These are phyloP conservation scores for Cryptoblepharus egeriae DNA, from an alignment of 2,797 vertebrate species.

Conservation along the genomic window DNA sequence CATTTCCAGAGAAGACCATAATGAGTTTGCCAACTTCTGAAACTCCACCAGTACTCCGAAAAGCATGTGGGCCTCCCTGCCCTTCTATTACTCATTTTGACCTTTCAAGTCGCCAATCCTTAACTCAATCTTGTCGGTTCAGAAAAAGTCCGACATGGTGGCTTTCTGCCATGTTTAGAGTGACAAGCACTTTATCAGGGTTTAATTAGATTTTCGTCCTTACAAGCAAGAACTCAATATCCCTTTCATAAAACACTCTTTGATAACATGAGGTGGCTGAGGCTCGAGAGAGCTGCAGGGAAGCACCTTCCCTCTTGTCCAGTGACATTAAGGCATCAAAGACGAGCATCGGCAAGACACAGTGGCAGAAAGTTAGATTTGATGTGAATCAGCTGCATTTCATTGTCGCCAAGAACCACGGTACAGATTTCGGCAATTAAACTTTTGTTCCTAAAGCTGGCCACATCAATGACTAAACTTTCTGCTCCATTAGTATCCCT, in stretches of 20 bases:
- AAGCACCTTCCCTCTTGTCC: slow-evolving; percentile 26
- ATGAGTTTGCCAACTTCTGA: slow-evolving; percentile 33
- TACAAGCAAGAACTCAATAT: slow-evolving; percentile 25
- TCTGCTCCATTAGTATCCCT: slow-evolving; percentile 45
- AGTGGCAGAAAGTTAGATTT: slow-evolving; percentile 35
- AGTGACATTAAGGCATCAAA: slow-evolving; percentile 37
- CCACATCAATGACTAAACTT: slow-evolving; percentile 32
- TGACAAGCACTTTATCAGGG: slow-evolving; percentile 50
- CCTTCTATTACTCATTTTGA: slow-evolving; percentile 31
- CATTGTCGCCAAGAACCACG: slow-evolving; percentile 49
- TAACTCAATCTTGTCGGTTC: slow-evolving; percentile 48
- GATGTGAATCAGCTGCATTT: slow-evolving; percentile 54
- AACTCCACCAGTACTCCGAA: slow-evolving; percentile 15
- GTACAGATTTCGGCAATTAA: slow-evolving; percentile 46
- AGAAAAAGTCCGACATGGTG: slow-evolving; percentile 33
- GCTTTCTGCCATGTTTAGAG: slow-evolving; percentile 32
- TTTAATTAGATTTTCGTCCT: slow-evolving; percentile 65
- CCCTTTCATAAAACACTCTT: slow-evolving; percentile 43
- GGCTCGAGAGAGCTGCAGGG: slow-evolving; percentile 14
- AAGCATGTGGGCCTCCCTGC: slow-evolving; percentile 29
- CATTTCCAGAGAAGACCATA: slow-evolving; percentile 31
- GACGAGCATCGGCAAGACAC: slow-evolving; percentile 26
- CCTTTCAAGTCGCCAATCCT: slow-evolving; percentile 51
- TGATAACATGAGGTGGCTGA: slow-evolving; percentile 18
- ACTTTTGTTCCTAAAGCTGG: slow-evolving; percentile 47